Conservation (phyloP, 2,888 invertebrate genomes). For the Mayetiola destructor region DNA sequence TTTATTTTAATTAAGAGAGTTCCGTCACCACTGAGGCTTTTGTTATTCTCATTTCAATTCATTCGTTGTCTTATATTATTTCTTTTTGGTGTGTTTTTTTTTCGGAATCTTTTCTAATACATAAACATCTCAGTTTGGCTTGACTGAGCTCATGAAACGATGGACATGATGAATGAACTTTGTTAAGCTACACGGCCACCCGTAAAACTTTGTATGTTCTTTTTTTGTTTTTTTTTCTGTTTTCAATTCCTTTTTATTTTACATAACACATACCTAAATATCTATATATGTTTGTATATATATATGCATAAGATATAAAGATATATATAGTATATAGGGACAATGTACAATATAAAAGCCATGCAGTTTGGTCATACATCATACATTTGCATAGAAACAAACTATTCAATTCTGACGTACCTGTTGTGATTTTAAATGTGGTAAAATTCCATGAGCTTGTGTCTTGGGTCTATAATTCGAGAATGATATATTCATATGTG, state of each 20-base stretch:
- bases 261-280: not conserved
- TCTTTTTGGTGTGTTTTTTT: not conserved
- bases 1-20: too few relatives aligned
- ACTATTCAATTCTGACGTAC: slow-evolving; percentile 3
- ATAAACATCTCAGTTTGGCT: slow-evolving; percentile 27
- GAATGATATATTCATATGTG: too few relatives aligned
- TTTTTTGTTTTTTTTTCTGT: not conserved
- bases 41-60: not conserved
- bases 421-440: slow-evolving; percentile 6
- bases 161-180: slow-evolving; percentile 13
- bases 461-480: too few relatives aligned
- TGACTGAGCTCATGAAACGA: slow-evolving; percentile 35
- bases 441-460: slow-evolving; percentile 7
- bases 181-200: slow-evolving; percentile 14
- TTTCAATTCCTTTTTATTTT: not conserved
- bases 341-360: too few relatives aligned
- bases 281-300: slow-evolving; percentile 16
- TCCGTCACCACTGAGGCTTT: not conserved
- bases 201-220: slow-evolving; percentile 4
- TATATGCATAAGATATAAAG: not conserved
- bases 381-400: not conserved
- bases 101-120: slow-evolving; percentile 8
- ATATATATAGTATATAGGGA: slow-evolving; percentile 3
- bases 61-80: too few relatives aligned
- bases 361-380: too few relatives aligned